Percentiles rank a stretch among this genome's conserved stretches.
Evolutionary conservation across 2,797 vertebrate genomes (phyloP).

Genomic region (Notolepis coatsorum): DNA sequence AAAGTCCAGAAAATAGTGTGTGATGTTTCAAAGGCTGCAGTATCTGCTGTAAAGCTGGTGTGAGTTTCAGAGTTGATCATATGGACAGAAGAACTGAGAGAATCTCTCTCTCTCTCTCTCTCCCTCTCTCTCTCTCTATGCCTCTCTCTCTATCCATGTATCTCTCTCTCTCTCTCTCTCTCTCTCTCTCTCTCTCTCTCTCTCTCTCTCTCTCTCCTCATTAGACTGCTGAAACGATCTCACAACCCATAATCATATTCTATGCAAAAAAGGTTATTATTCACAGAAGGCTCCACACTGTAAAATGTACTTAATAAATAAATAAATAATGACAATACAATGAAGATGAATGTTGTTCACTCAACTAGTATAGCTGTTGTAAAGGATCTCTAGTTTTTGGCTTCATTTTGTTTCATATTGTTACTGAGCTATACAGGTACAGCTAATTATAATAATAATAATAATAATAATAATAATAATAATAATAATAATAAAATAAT

Average conservation of each 20-base stretch:
- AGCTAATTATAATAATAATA: too few relatives aligned
- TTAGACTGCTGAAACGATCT: slow-evolving; percentile 19
- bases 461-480: too few relatives aligned
- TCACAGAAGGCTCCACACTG: not conserved
- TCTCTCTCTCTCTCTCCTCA: slow-evolving; percentile 18
- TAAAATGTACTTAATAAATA: not conserved
- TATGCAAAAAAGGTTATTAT: not conserved
- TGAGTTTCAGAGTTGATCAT: not conserved
- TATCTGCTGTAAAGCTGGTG: not conserved
- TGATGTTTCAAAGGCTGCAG: slow-evolving; percentile 7
- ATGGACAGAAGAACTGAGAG: not conserved
- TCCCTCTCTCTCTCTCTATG: not conserved
- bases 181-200: too few relatives aligned
- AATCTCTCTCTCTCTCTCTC: too few relatives aligned
- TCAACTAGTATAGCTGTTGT: not conserved
- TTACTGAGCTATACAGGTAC: too few relatives aligned
- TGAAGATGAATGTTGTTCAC: not conserved
- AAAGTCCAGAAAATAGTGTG: not conserved
- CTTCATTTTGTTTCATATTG: too few relatives aligned
- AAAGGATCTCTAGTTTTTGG: not conserved
- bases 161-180: too few relatives aligned
- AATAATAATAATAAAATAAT: too few relatives aligned
- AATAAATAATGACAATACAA: not conserved
- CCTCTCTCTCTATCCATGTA: slow-evolving; percentile 18
- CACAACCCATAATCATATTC: slow-evolving; percentile 11